A percentile compares a stretch with the other conserved stretches of the same genome.
These are phyloP conservation scores for Bradypodion ventrale DNA, from an alignment of 2,797 vertebrate genomes.

Conservation along the genomic window DNA sequence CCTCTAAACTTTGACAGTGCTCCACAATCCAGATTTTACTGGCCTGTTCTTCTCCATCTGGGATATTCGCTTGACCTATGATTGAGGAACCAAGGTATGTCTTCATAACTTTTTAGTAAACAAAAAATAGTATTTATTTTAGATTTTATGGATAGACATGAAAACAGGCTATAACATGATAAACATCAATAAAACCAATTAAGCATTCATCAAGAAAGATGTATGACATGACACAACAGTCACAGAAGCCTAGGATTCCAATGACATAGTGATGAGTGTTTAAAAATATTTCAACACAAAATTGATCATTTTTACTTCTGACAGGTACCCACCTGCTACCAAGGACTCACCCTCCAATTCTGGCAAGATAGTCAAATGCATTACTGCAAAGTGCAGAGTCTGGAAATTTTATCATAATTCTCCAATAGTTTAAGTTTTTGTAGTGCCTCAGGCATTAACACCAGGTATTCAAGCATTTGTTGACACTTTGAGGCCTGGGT, in stretches of 20 bases:
- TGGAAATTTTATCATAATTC: conserved; percentile 29
- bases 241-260: conserved; percentile 1
- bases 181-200: not conserved
- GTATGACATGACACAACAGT: conserved; percentile 8
- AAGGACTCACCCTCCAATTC: conserved; percentile 9
- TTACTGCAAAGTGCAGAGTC: conserved; percentile 29
- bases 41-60: not conserved
- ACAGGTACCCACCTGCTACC: conserved; percentile 20
- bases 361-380: conserved; percentile 6
- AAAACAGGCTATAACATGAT: not conserved
- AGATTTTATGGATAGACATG: not conserved
- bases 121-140: not conserved
- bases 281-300: conserved; percentile 21
- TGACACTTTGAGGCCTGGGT: conserved; percentile 10
- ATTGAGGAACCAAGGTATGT: not conserved
- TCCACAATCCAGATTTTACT: accelerated
- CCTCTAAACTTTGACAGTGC: not conserved
- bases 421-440: conserved; percentile 22
- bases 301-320: conserved; percentile 32
- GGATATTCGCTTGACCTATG: not conserved
- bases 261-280: conserved; percentile 15
- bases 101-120: not conserved
- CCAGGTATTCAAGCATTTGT: conserved; percentile 35
- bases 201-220: conserved; percentile 25
- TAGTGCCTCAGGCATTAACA: conserved; percentile 24